These are phyloP conservation scores for Eristalis tenax DNA, from an alignment of 2,888 invertebrate species.

Conservation along the genomic window DNA sequence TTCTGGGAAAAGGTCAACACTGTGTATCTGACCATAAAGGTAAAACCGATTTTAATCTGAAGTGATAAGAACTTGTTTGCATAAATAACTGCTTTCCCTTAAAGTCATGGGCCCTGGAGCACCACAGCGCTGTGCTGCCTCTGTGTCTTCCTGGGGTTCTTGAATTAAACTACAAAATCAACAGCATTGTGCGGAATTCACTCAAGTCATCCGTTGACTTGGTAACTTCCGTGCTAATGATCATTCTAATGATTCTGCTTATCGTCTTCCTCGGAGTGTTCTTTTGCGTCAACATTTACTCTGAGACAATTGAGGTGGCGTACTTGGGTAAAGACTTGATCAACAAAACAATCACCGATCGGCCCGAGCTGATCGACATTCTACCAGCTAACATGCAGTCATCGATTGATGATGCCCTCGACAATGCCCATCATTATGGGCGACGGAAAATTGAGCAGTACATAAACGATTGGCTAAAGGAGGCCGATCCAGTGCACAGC, in stretches of 20 bases:
- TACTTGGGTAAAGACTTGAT: slow-evolving; percentile 93
- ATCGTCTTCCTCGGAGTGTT: slow-evolving; percentile 91
- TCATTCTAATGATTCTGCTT: slow-evolving; percentile 91
- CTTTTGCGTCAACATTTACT: slow-evolving; percentile 89
- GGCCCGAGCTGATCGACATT: slow-evolving; percentile 91
- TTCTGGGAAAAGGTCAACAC: slow-evolving; percentile 75
- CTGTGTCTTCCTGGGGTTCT: slow-evolving; percentile 89
- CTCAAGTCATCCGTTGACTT: slow-evolving; percentile 91
- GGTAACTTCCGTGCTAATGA: slow-evolving; percentile 92
- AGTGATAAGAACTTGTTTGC: not conserved
- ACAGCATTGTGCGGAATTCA: slow-evolving; percentile 84
- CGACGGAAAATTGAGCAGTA: slow-evolving; percentile 94
- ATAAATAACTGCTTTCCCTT: slow-evolving; percentile 69
- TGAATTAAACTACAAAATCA: slow-evolving; percentile 86
- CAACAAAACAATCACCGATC: slow-evolving; percentile 93
- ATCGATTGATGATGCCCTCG: slow-evolving; percentile 93
- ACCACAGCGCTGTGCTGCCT: slow-evolving; percentile 87
- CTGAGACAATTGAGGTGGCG: slow-evolving; percentile 95
- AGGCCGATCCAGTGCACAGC: slow-evolving; percentile 90
- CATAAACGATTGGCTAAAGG: slow-evolving; percentile 90
- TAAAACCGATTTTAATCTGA: slow-evolving; percentile 32
- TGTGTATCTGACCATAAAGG: slow-evolving; percentile 74
- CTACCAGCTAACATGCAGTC: slow-evolving; percentile 85
- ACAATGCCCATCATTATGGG: slow-evolving; percentile 96
- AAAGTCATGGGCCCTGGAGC: slow-evolving; percentile 82